A percentile compares a stretch with the other conserved stretches of the same genome.
phyloP scores from a whole-genome alignment of 2,888 invertebrate genomes.

The Crioceris asparagi region DNA sequence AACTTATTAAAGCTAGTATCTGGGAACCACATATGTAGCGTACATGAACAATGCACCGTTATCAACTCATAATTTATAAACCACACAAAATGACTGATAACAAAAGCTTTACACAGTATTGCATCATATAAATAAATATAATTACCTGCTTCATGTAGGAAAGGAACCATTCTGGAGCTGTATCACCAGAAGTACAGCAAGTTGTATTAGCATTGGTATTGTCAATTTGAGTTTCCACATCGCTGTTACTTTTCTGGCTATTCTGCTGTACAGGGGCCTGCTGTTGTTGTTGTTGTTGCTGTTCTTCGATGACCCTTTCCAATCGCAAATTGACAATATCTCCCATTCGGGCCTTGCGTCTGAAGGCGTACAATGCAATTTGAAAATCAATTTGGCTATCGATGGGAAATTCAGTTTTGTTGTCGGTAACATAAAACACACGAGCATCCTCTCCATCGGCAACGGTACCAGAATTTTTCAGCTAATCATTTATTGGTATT shows the following conservation, averaged over 20 bases:
- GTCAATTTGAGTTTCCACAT: slow-evolving; percentile 28
- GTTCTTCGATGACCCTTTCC: slow-evolving; percentile 26
- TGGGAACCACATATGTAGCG: too few species aligned
- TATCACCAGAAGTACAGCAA: slow-evolving; percentile 15
- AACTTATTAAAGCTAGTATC: too few species aligned
- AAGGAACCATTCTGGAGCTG: slow-evolving; percentile 27
- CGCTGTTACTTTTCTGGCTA: slow-evolving; percentile 20
- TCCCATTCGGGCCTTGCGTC: slow-evolving; percentile 32
- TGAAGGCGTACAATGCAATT: slow-evolving; percentile 35
- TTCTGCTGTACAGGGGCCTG: background rate
- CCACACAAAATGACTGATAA: background rate
- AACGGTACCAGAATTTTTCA: slow-evolving; percentile 37
- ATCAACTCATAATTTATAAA: slow-evolving; percentile 1
- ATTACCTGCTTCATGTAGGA: slow-evolving; percentile 24
- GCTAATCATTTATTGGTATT: slow-evolving; percentile 23
- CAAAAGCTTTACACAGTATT: background rate
- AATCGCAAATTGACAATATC: slow-evolving; percentile 34
- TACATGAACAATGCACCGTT: too few species aligned
- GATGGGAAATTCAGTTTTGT: slow-evolving; percentile 36
- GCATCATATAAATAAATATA: background rate
- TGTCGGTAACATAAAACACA: slow-evolving; percentile 37
- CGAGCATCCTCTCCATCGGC: slow-evolving; percentile 33
- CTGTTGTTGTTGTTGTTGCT: slow-evolving; percentile 5
- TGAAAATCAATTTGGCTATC: slow-evolving; percentile 38
- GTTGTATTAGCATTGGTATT: slow-evolving; percentile 16